phyloP scores from a whole-genome alignment of 2,888 invertebrate genomes.

The Stenurella melanura region DNA sequence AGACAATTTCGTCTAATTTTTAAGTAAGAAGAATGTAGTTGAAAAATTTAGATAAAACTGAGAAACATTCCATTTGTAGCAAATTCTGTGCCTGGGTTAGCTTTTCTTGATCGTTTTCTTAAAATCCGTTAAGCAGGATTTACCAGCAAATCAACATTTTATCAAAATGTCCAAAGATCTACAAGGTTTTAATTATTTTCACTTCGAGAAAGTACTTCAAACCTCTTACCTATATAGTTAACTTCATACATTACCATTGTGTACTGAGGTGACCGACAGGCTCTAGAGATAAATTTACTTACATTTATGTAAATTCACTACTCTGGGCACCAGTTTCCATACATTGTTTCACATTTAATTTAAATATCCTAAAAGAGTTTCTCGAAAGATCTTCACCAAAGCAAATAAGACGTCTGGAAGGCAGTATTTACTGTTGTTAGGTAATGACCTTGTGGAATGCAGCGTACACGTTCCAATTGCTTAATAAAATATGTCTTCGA shows the following conservation, averaged over 20 bases:
- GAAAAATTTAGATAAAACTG: too few species aligned
- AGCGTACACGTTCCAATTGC: conserved; percentile 53
- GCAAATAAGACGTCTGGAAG: conserved; percentile 39
- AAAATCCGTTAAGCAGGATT: too few species aligned
- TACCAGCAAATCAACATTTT: too few species aligned
- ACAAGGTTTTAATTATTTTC: too few species aligned
- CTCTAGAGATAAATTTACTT: background rate
- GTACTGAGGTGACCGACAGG: conserved; percentile 1
- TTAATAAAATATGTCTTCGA: conserved; percentile 54
- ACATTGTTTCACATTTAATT: conserved; percentile 12
- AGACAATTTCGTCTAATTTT: too few species aligned
- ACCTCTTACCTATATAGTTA: background rate
- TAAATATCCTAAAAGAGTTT: conserved; percentile 11
- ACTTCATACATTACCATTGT: background rate
- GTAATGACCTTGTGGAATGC: conserved; percentile 55
- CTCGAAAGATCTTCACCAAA: conserved; percentile 14
- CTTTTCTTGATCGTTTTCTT: too few species aligned
- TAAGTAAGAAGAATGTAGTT: too few species aligned
- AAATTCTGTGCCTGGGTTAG: too few species aligned
- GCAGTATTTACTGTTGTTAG: conserved; percentile 49
- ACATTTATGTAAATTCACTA: background rate
- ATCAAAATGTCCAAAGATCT: too few species aligned
- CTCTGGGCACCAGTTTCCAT: background rate
- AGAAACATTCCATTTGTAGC: too few species aligned
- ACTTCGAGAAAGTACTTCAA: too few species aligned